Base-by-base conservation (phyloP, 2,113 vertebrate genomes). In the Odobenus rosmarus region DNA sequence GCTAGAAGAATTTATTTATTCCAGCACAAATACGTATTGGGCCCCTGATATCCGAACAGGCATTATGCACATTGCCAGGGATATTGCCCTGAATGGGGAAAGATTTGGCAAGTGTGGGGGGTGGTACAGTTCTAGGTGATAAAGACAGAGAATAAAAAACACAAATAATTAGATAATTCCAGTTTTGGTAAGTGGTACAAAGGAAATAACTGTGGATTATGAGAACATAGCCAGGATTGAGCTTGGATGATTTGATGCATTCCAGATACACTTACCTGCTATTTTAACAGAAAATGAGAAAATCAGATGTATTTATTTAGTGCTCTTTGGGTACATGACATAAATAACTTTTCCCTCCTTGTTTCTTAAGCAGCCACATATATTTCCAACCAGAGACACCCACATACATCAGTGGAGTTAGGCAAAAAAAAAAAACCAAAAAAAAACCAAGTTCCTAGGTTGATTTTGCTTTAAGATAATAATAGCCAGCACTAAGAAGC, bases 381-480 rank as follows among this genome's bases (percentile, higher is more conserved):
- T 64, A 74, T 81, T 80, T 86, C 19, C 61, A 87, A 16, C 2
- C 18, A 74, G 19, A 79, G 36, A 55, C 4, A 83, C 4, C 6
- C 42, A 69, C 26, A 15, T 33, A 62, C 1, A 26, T 59, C 61
- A 18, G 7, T 77, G 23, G 21, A 53, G 4, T 31, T 53, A 69
- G 15, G 21, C 71, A 23, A 24, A 93, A 92, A 3, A 80, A 93
- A 92, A 3, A 80, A 23, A 24, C n/a, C n/a, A 93, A 92, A 3
- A 76, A 23, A 24, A 93, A 84, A 62, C 7, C 57, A 62, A 82
- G 12, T 4, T 39, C 49, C 2, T n/a, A 31, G 13, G n/a, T 42
- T 92, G 19, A 80, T 96, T 95, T 91, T 92, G n/a, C 24, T 51
- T 90, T 61, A 90, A 85, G 79, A 51, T 57, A 76, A 28, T 62